These are phyloP conservation scores for Byasa hedistus DNA, from an alignment of 2,888 invertebrate species.

Conservation along the genomic window DNA sequence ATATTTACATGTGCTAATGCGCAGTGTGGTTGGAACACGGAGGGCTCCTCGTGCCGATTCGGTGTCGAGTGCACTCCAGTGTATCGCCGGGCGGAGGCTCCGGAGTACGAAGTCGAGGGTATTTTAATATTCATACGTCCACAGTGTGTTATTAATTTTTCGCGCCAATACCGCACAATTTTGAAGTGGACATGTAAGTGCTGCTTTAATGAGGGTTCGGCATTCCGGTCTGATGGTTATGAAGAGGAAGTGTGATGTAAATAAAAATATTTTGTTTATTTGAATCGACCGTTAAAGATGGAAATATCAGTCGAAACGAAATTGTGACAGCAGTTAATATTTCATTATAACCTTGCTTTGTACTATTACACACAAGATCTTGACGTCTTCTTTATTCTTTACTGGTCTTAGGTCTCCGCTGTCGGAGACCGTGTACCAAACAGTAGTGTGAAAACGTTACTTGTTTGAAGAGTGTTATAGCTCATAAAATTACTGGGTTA, in stretches of 20 bases:
- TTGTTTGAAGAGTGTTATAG: too few species aligned
- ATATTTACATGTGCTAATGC: background rate
- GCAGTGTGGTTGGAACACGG: background rate
- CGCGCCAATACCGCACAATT: constrained; percentile 17
- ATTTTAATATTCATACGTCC: constrained; percentile 21
- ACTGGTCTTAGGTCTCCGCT: too few species aligned
- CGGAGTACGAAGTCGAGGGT: constrained; percentile 5
- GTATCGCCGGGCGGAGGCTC: background rate
- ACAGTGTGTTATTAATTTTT: constrained; percentile 14
- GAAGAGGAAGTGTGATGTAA: background rate
- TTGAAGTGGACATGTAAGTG: constrained; percentile 7
- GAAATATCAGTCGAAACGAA: too few species aligned
- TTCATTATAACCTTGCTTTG: too few species aligned
- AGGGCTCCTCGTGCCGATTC: background rate
- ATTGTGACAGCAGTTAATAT: too few species aligned
- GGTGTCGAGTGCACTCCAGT: background rate
- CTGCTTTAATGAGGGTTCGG: constrained; percentile 1
- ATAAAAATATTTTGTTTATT: too few species aligned
- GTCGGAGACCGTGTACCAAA: too few species aligned
- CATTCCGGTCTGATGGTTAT: background rate
- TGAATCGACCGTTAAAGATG: too few species aligned
- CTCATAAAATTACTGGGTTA: too few species aligned
- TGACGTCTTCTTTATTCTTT: too few species aligned
- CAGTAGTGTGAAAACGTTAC: too few species aligned
- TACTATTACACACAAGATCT: too few species aligned